phyloP scores from a whole-genome alignment of 2,113 vertebrate genomes.

The Notarius lentiginosus region DNA sequence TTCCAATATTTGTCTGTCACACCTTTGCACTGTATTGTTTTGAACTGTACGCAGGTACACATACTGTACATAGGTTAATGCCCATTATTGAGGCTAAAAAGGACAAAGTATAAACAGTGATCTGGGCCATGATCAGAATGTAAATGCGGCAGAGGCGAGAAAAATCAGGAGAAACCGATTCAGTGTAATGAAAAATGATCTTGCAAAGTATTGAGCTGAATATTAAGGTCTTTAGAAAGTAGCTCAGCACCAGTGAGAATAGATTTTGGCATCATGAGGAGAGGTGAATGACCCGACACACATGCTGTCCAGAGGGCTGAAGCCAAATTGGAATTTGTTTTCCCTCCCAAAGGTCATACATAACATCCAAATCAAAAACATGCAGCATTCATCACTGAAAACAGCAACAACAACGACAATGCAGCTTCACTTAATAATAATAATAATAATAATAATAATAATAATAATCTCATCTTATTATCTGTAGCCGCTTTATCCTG shows the following conservation, averaged over 20 bases:
- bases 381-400: background rate
- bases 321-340: constrained; percentile 32
- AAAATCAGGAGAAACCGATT: background rate
- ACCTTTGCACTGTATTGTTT: background rate
- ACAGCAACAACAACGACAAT: background rate
- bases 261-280: constrained; percentile 1
- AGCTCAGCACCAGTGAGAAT: background rate
- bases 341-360: background rate
- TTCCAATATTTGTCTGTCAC: background rate
- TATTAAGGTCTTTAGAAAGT: constrained; percentile 5
- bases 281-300: background rate
- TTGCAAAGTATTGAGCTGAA: constrained; percentile 5
- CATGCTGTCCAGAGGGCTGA: constrained; percentile 1
- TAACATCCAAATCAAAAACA: background rate
- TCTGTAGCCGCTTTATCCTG: no score
- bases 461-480: no score
- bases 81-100: background rate
- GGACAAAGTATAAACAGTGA: background rate
- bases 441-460: no score
- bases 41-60: no score
- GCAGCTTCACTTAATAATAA: no score
- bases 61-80: background rate
- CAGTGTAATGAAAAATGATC: background rate
- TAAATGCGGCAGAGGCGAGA: background rate
- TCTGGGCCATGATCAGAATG: constrained; percentile 2